Percentiles rank a stretch among this genome's conserved stretches.
These are phyloP conservation scores for Dysdera silvatica DNA, from an alignment of 1,140 invertebrate genomes.

Conservation along the genomic window DNA sequence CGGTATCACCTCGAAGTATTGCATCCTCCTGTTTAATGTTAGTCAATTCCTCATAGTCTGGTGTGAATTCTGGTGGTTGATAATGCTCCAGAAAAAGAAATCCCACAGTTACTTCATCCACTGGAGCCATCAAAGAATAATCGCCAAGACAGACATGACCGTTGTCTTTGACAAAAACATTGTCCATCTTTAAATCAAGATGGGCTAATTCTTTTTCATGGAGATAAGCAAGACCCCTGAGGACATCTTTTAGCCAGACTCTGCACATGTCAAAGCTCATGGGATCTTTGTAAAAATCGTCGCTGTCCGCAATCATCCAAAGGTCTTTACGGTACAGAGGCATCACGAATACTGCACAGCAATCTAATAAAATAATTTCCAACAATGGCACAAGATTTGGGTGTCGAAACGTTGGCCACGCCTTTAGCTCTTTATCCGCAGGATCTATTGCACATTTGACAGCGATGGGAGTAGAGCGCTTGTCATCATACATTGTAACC, in stretches of 20 bases:
- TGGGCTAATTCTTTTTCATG: background rate
- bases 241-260: constrained; percentile 8
- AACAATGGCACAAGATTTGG: constrained; percentile 1
- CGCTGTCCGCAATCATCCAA: constrained; percentile 4
- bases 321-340: constrained; percentile 7
- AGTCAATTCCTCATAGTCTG: too few species aligned
- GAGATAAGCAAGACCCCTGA: background rate
- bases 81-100: constrained; percentile 12
- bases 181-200: constrained; percentile 7
- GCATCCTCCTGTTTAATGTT: too few species aligned
- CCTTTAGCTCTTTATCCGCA: background rate
- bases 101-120: background rate
- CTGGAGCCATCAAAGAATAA: background rate
- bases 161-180: constrained; percentile 7
- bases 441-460: constrained; percentile 5
- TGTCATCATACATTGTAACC: background rate
- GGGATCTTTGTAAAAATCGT: background rate
- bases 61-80: constrained; percentile 9
- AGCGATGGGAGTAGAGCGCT: background rate
- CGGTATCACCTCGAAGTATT: background rate
- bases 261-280: constrained; percentile 11
- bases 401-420: constrained; percentile 7
- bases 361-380: constrained; percentile 1
- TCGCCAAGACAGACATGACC: constrained; percentile 8
- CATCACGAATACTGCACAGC: constrained; percentile 13